These are phyloP conservation scores for Tokudaia tokunoshimensis DNA, from an alignment of 2,797 vertebrate species.

Conservation along the genomic window DNA sequence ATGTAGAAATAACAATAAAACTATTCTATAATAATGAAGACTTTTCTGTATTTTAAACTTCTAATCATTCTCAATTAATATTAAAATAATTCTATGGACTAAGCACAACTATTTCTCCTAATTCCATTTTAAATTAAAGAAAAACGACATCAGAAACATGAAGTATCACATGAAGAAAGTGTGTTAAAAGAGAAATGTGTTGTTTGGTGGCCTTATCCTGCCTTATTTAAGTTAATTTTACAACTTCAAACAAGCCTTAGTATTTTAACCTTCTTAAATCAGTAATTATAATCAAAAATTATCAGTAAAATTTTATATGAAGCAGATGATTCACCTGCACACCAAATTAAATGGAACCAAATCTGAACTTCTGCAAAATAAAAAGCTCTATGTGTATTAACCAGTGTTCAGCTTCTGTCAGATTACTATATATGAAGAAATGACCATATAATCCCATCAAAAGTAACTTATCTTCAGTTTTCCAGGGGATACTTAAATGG, in stretches of 20 bases:
- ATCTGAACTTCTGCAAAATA: neutral
- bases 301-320: neutral
- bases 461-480: neutral
- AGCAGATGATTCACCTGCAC: neutral
- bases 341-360: neutral
- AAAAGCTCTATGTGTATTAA: neutral
- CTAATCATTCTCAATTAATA: neutral
- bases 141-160: neutral
- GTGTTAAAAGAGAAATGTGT: neutral
- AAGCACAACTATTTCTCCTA: neutral
- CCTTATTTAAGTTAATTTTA: conserved; percentile 18
- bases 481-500: neutral
- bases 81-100: neutral
- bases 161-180: neutral
- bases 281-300: neutral
- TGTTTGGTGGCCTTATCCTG: neutral
- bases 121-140: neutral
- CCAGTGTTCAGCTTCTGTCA: neutral
- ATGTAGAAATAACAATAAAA: neutral
- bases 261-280: neutral
- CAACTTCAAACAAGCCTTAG: neutral
- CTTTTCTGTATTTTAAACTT: neutral
- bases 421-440: neutral
- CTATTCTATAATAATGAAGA: neutral
- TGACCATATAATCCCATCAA: neutral